Base-by-base conservation (phyloP, 2,797 vertebrate species). In the Babyrousa celebensis region DNA sequence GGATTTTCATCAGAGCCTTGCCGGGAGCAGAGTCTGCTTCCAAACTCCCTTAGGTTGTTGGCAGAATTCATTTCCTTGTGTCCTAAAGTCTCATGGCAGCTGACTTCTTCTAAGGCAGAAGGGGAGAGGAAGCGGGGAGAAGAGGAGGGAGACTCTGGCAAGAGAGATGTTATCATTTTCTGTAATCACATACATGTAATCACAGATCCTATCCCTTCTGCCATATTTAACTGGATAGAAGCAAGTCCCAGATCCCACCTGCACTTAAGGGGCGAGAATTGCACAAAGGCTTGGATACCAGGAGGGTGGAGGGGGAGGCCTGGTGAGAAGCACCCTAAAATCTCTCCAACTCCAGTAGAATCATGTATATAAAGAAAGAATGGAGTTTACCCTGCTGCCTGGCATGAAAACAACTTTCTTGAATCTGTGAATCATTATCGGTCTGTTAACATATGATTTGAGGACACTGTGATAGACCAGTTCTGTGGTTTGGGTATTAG, bases 41-140 rank as follows among this genome's bases (percentile, higher is more conserved):
- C 29, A 71, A 2, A 3, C 11, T 29, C 12, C 2, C 36, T 60
- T 16, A 40, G 27, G n/a, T 74, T 70, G 11, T 80, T 85, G 63
- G 36, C 54, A 48, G 74, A 88, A 80, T 52, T 80, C 20, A 71
- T 71, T 89, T 80, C 40, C 20, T 79, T n/a, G n/a, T 27, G 12
- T 65, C 18, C 62, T 2, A 43, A 60, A n/a, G 16, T 60, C 82
- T 71, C 58, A 63, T 23, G 85, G 74, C 1, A 70, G 6, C 43
- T 77, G 71, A 6, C 6, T 74, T 86, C 65, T 86, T 90, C 27
- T 60, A 85, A 93, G 52, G 10, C 68, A 86, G 58, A 68, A 80
- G 29, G 18, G 6, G 27, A 52, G 29, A 48, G 29, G 23, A 68
- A 40, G 10, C 43, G 10, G 27, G n/a, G 12, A 78, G 75, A 52